A percentile compares a stretch with the other conserved stretches of the same genome.
These are phyloP conservation scores for Amphimedon queenslandica DNA, from an alignment of 37 sponge, comb jelly and placozoan species.

Conservation along the genomic window DNA sequence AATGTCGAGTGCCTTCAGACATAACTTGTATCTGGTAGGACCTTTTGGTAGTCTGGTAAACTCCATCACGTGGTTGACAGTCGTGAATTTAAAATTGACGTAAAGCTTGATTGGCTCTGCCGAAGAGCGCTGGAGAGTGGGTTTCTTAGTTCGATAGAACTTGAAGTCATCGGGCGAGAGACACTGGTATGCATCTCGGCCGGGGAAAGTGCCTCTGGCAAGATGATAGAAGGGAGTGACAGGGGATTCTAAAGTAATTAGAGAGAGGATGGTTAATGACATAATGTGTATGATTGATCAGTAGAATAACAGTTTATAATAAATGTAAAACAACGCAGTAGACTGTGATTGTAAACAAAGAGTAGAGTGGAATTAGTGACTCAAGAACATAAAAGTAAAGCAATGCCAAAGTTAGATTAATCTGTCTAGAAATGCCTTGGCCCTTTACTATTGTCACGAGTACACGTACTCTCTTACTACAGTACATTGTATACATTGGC, in stretches of 20 bases:
- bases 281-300: too few species aligned
- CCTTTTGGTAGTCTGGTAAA: not conserved
- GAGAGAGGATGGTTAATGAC: not conserved
- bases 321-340: too few species aligned
- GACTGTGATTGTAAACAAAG: too few species aligned
- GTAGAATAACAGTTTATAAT: too few species aligned
- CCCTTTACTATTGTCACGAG: too few species aligned
- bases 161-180: slow-evolving; percentile 1
- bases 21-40: not conserved
- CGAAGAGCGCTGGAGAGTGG: not conserved
- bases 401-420: not conserved
- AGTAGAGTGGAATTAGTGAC: too few species aligned
- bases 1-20: slow-evolving; percentile 1
- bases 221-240: not conserved
- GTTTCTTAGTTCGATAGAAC: not conserved
- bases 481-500: too few species aligned
- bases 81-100: slow-evolving; percentile 5
- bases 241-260: not conserved
- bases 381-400: not conserved
- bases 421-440: not conserved
- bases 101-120: not conserved
- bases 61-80: slow-evolving; percentile 1
- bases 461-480: too few species aligned
- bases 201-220: not conserved
- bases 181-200: slow-evolving; percentile 1